A percentile compares a stretch with the other conserved stretches of the same genome.
Evolutionary conservation across 2,797 vertebrate genomes (phyloP).

Genomic region (Micropoecilia bifurca): DNA sequence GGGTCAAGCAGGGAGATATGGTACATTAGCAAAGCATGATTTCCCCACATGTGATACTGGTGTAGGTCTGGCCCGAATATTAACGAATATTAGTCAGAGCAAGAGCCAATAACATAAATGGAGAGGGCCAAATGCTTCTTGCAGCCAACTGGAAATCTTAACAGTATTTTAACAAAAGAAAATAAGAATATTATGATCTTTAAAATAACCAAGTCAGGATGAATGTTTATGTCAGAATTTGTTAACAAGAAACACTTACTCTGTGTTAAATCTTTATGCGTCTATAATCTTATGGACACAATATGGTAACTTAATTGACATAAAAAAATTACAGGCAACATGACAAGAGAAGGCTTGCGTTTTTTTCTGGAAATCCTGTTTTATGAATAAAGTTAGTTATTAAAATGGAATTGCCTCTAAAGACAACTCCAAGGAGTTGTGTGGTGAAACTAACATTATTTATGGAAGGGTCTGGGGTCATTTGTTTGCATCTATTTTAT

Average conservation of each 20-base stretch:
- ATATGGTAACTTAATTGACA: slow-evolving; percentile 30
- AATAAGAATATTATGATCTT: slow-evolving; percentile 42
- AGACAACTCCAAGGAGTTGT: slow-evolving; percentile 46
- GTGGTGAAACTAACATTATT: slow-evolving; percentile 56
- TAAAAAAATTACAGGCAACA: slow-evolving; percentile 30
- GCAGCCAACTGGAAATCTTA: slow-evolving; percentile 63
- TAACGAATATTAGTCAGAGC: slow-evolving; percentile 63
- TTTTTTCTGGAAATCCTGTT: slow-evolving; percentile 50
- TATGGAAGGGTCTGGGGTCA: slow-evolving; percentile 64
- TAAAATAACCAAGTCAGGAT: slow-evolving; percentile 42
- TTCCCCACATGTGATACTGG: slow-evolving; percentile 46
- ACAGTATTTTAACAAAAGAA: slow-evolving; percentile 55
- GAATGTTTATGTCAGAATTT: slow-evolving; percentile 33
- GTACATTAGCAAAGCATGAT: slow-evolving; percentile 59
- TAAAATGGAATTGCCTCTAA: slow-evolving; percentile 61
- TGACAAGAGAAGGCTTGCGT: slow-evolving; percentile 29
- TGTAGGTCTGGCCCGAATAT: slow-evolving; percentile 66
- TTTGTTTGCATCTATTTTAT: slow-evolving; percentile 52
- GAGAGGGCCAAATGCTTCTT: slow-evolving; percentile 64
- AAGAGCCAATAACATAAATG: slow-evolving; percentile 40
- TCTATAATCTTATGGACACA: slow-evolving; percentile 32
- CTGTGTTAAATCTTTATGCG: background rate
- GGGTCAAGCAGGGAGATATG: slow-evolving; percentile 63
- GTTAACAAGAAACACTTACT: slow-evolving; percentile 31
- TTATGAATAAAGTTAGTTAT: slow-evolving; percentile 66